Base-by-base conservation (phyloP, 2,888 invertebrate species). In the Thecocarcelia acutangulata region DNA sequence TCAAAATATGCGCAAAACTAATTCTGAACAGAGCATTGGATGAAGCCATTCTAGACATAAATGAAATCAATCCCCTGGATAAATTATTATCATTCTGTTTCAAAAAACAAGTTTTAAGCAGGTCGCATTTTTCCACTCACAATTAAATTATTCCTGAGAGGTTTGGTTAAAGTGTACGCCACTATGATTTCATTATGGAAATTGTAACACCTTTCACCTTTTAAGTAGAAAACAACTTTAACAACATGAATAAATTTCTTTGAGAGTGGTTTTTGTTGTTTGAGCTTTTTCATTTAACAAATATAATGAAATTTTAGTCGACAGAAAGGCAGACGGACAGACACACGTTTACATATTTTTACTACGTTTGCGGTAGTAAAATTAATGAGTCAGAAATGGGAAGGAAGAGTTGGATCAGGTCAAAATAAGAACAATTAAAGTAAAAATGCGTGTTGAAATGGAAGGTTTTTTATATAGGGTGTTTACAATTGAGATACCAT, bases 1-100 rank as follows among this genome's bases (percentile, higher is more conserved):
- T 37, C 8, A 17, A 48, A 3, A 37, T 17, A 19, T n/a, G 8
- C 13, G 21, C n/a, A 37, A 64, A 64, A 19, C 15, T 40, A 42
- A 24, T 42, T 13, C 1, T 17, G 33, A 46, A 13, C 28, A 42
- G n/a, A 15, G n/a, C 37, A 13, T 4, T 24, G 37, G 5, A 48
- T 13, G 58, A 33, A 3, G n/a, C 54, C n/a, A 37, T 58, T 58
- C 37, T 37, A 12, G 8, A 19, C 61, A 42, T 28, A 42, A 52
- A 52, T 72, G 42, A 61, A 72, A 61, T 44, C 42, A 50, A 48
- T 40, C 21, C 28, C 48, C 58, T 9, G 8, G 21, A 70, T 70
- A 59, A 21, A 40, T 70, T 15, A 46, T 21, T 8, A 56, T 44
- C 19, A 24, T 19, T 19, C 44, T 12, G n/a, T 13, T 15, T n/a